These are phyloP conservation scores for Alosa alosa DNA, from an alignment of 2,113 vertebrate species.

Conservation along the genomic window DNA sequence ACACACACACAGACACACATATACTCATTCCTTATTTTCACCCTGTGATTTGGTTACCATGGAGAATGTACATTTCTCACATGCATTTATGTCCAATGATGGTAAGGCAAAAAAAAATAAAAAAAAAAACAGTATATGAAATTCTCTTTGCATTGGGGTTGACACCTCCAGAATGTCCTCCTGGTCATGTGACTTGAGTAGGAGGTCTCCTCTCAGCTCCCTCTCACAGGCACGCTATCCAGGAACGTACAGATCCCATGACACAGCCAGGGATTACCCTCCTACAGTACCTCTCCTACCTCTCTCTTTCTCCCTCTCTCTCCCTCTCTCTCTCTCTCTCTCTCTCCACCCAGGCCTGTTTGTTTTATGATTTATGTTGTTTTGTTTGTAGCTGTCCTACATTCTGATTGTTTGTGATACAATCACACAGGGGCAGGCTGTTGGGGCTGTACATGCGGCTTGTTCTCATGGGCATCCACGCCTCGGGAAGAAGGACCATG, in stretches of 20 bases:
- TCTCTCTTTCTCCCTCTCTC: background rate
- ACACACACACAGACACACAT: background rate
- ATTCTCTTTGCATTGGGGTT: background rate
- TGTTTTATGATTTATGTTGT: background rate
- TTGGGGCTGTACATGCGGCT: background rate
- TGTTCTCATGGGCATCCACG: background rate
- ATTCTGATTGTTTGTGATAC: slow-evolving; percentile 35
- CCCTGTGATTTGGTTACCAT: slow-evolving; percentile 10
- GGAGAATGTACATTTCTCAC: background rate
- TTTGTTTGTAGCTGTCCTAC: slow-evolving; percentile 19
- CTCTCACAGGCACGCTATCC: background rate
- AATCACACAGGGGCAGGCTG: background rate
- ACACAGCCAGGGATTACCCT: background rate
- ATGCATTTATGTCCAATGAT: too few relatives aligned
- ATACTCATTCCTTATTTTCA: background rate
- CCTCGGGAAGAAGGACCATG: slow-evolving; percentile 40
- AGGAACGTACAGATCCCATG: background rate
- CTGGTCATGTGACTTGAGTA: background rate
- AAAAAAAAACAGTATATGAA: background rate
- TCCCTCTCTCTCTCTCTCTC: background rate
- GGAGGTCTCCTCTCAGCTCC: background rate
- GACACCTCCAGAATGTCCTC: background rate
- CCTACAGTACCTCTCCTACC: background rate
- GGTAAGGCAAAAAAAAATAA: too few relatives aligned
- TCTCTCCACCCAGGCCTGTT: background rate